Conservation (phyloP, 2,113 vertebrate genomes). For the Muntiacus muntjak region DNA sequence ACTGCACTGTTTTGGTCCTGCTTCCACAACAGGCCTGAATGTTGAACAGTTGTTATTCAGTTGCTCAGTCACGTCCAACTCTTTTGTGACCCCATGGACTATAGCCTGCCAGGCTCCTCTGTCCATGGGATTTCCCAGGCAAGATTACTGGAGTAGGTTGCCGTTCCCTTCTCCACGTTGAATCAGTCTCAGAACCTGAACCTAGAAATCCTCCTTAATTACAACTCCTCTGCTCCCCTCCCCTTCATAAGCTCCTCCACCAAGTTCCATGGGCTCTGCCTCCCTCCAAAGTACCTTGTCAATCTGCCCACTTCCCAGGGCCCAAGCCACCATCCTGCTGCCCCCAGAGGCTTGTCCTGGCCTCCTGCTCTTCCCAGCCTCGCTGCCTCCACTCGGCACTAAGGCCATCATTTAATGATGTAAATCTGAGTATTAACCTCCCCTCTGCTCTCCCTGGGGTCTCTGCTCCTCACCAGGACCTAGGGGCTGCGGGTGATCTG, state of each 20-base stretch:
- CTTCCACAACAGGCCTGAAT: neutral
- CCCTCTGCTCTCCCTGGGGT: neutral
- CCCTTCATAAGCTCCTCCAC: neutral
- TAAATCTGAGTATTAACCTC: rapidly evolving
- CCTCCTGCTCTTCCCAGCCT: neutral
- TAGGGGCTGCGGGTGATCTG: neutral
- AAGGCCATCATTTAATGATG: rapidly evolving
- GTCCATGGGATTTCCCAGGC: neutral
- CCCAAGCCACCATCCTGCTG: neutral
- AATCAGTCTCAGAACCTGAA: neutral
- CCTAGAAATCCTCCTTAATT: neutral
- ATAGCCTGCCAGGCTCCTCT: neutral
- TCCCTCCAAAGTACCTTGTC: neutral
- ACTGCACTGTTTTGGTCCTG: rapidly evolving
- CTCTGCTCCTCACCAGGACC: neutral
- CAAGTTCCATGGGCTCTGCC: neutral
- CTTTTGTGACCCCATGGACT: neutral
- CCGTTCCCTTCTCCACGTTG: neutral
- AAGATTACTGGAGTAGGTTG: neutral
- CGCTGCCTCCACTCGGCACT: neutral
- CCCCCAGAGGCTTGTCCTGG: neutral
- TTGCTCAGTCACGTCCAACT: neutral
- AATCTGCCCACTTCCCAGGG: neutral
- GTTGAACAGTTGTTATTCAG: neutral
- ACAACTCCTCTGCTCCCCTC: neutral